These are phyloP conservation scores for Sebastes jordani DNA, from an alignment of 2,797 vertebrate species.

Conservation along the genomic window DNA sequence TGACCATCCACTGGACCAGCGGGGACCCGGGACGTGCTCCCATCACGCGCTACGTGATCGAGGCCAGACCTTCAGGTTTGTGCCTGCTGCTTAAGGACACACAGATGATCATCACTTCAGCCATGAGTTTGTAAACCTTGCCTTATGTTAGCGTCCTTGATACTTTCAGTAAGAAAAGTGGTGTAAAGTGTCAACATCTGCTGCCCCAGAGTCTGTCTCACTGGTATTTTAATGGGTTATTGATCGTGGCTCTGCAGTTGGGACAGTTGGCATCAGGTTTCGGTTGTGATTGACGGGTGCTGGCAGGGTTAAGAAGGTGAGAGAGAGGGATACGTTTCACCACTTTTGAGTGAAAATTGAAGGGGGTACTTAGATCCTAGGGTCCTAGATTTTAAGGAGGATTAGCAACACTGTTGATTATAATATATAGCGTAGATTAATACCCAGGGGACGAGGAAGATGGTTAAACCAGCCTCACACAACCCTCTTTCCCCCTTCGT, in stretches of 20 bases:
- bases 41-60: constrained; percentile 95
- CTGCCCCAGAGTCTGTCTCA: constrained; percentile 23
- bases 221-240: constrained; percentile 68
- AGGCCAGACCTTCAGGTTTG: constrained; percentile 95
- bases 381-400: constrained; percentile 16
- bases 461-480: neutral
- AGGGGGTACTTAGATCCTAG: neutral
- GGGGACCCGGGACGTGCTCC: constrained; percentile 93
- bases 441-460: neutral
- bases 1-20: constrained; percentile 96
- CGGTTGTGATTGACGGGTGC: constrained; percentile 59
- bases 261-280: constrained; percentile 58
- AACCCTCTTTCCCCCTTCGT: neutral
- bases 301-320: constrained; percentile 32
- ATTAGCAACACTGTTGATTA: neutral
- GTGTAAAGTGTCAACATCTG: constrained; percentile 60
- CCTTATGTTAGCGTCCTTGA: neutral
- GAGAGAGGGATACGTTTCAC: constrained; percentile 26
- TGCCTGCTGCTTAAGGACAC: neutral
- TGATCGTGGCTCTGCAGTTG: constrained; percentile 49
- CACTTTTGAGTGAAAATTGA: neutral
- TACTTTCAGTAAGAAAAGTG: constrained; percentile 34
- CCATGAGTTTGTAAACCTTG: neutral
- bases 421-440: neutral
- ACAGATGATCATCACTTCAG: neutral